A percentile compares a stretch with the other conserved stretches of the same genome.
phyloP scores from a whole-genome alignment of 2,888 invertebrate species.

The Parthenolecanium corni region DNA sequence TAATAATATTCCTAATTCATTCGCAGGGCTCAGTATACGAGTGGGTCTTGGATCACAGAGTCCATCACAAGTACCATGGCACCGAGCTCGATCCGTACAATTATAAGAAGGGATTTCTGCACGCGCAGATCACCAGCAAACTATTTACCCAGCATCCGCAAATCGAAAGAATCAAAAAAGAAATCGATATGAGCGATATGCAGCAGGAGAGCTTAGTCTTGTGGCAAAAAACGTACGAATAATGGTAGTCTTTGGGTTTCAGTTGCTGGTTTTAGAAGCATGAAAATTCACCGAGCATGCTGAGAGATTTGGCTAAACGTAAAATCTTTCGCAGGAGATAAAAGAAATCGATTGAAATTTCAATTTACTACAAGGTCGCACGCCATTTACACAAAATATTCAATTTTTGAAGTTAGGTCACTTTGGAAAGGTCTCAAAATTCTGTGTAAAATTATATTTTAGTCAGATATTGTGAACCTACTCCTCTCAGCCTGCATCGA shows the following conservation, averaged over 20 bases:
- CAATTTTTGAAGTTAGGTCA: no score
- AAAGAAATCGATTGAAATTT: no score
- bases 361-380: no score
- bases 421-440: no score
- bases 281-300: no score
- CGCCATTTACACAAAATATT: no score
- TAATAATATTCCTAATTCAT: background rate
- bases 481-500: no score
- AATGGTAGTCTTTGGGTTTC: background rate
- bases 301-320: no score
- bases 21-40: conserved; percentile 67
- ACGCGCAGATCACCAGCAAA: conserved; percentile 65
- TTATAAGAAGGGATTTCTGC: conserved; percentile 64
- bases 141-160: conserved; percentile 52
- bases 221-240: conserved; percentile 64
- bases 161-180: conserved; percentile 50
- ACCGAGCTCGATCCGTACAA: conserved; percentile 72
- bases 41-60: conserved; percentile 69
- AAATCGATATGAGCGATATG: conserved; percentile 69
- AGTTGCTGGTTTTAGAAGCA: background rate
- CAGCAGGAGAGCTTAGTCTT: conserved; percentile 62
- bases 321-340: no score
- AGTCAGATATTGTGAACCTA: no score
- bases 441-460: no score
- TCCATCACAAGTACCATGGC: conserved; percentile 73